Evolutionary conservation across 2,888 invertebrate genomes (phyloP), one percentile per base, ranked within the genome.

Genomic region (Salticus scenicus): DNA sequence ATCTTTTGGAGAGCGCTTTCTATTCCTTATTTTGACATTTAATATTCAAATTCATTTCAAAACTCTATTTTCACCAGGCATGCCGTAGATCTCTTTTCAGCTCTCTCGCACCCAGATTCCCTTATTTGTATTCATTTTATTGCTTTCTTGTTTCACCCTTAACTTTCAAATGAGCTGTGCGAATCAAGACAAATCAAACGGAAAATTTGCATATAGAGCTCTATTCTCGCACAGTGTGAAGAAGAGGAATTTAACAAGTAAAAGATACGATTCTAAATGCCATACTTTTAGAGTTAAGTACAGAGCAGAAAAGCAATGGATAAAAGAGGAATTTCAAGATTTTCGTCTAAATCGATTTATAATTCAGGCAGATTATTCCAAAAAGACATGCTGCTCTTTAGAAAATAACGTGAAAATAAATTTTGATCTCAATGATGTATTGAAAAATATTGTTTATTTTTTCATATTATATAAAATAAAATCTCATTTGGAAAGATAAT

Each of bases 181-280:
- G 57, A 57, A 57, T 57, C 24, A 57, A 57, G 57, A 57, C 24
- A 57, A 57, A 57, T 57, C 57, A 57, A 57, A 57, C 20, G 57
- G 24, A 57, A 57, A 57, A 24, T 57, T 57, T 57, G 57, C 57
- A 57, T 47, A 47, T 47, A 47, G 20, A 57, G 57, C 57, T 57
- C 24, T 57, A 24, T 57, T 12, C 24, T 24, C 20, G 20, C 20
- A 17, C 20, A 57, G 57, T 57, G 57, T 12, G 24, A 57, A 57
- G 57, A 57, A 57, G 57, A 57, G 57, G 57, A 57, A 57, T 57
- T 57, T 57, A 57, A 57, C 57, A 57, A 57, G 57, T 24, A 47
- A 47, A 47, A 17, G 42, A 47, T 47, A 14, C 42, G 42, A 57
- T 57, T 57, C 24, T 37, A 24, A 5, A 57, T 20, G 24, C 57